Evolutionary conservation across 2,888 invertebrate species (phyloP), one percentile per base, ranked within the genome.

Genomic region (Yponomeuta plumbellus): DNA sequence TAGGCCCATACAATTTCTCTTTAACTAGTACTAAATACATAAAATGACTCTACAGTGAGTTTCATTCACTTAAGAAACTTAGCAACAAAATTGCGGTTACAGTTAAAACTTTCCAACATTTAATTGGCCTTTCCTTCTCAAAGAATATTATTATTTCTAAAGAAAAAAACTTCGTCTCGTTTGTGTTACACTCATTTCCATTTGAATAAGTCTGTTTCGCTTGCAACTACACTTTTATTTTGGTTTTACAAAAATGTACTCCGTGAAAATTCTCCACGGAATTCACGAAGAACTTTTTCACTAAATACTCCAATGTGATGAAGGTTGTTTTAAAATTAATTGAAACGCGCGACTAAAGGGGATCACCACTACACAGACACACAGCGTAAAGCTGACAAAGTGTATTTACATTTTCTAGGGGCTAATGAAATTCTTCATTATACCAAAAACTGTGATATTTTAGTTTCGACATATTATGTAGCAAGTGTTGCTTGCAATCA

Each of bases 131-230:
- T 34, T 34, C 6, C 34, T 34, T 34, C 34, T 34, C 34, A 34
- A 34, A 34, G 8, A 34, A 34, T 6, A n/a, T n/a, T n/a, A 39
- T 17, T 52, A 52, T 17, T 17, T 13, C 17, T 52, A 1, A 4
- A 3, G 17, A 52, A 17, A 52, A 39, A 52, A 8, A 52, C 44
- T 17, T 52, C 44, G 44, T 52, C 44, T 13, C 17, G 17, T 52
- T 52, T 52, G 44, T 34, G 44, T 52, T 52, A 52, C 44, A 52
- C 44, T 52, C 44, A 52, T 52, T 52, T 52, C 17, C 44, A 52
- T 52, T 52, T 52, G 44, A 52, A 52, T 52, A 17, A 17, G 5
- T 17, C 4, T 52, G 44, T 17, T 52, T 52, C 17, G 44, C 13
- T 52, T 52, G 17, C 44, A 52, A 0, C 1, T 17, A 52, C 13